These are phyloP conservation scores for Palythoa heliodiscus DNA, from an alignment of 92 coral and sea anemone species.

Conservation along the genomic window DNA sequence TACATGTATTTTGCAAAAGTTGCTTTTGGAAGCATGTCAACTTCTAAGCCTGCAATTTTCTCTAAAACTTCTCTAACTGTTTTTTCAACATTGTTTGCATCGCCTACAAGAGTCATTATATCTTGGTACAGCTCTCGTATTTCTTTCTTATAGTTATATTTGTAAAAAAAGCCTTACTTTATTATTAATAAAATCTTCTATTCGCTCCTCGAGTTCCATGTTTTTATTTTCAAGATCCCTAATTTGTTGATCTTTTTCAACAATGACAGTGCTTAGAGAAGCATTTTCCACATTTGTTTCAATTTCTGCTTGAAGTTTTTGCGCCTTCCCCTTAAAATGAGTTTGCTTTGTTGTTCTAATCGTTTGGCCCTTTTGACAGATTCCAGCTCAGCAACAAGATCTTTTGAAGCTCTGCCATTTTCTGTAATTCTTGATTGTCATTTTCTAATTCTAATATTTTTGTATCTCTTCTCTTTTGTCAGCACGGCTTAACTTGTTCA, in stretches of 20 bases:
- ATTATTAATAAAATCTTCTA: slow-evolving; percentile 31
- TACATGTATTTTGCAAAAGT: slow-evolving; percentile 47
- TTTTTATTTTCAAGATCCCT: slow-evolving; percentile 43
- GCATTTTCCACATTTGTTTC: slow-evolving; percentile 1
- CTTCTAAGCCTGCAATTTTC: slow-evolving; percentile 39
- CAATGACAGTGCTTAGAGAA: slow-evolving; percentile 19
- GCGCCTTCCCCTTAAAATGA: slow-evolving; percentile 24
- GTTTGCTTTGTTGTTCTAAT: slow-evolving; percentile 31
- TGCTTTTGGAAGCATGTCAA: slow-evolving; percentile 46
- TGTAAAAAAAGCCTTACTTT: slow-evolving; percentile 23
- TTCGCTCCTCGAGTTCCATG: slow-evolving; percentile 30
- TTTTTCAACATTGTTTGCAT: slow-evolving; percentile 46
- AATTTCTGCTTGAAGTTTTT: slow-evolving; percentile 12
- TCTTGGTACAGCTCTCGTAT: slow-evolving; percentile 43
- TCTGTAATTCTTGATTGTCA: slow-evolving; percentile 3
- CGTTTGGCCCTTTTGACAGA: slow-evolving; percentile 30
- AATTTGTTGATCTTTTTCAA: slow-evolving; percentile 36
- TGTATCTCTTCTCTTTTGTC: slow-evolving; percentile 15
- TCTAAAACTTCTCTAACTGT: slow-evolving; percentile 29
- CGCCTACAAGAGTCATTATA: slow-evolving; percentile 31
- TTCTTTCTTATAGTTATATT: slow-evolving; percentile 33
- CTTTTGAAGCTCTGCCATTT: slow-evolving; percentile 27
- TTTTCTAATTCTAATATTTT: slow-evolving; percentile 27
- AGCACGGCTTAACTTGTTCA: slow-evolving; percentile 30
- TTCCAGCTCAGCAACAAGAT: slow-evolving; percentile 26